Base-by-base conservation (phyloP, 2,888 invertebrate species). In the Emmelina monodactyla region DNA sequence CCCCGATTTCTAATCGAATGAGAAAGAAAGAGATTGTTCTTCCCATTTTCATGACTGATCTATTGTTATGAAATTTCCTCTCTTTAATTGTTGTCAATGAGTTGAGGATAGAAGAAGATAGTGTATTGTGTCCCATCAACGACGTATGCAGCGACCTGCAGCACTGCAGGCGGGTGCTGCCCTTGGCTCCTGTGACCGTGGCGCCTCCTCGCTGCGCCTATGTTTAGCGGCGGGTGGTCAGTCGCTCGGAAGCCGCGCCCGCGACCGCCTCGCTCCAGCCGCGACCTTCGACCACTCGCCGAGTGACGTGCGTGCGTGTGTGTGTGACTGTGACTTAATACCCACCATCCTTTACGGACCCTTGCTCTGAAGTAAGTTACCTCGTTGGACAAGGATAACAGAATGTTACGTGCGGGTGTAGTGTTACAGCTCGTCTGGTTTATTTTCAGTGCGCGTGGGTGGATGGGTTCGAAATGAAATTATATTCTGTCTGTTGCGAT, bases 221-320 rank as follows among this genome's bases (percentile, higher is more conserved):
- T 58, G 61, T 63, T 61, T 78, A 78, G 70, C 63, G 49, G 55
- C 44, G 55, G 51, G 46, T 47, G 49, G 58, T 48, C 73, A 81
- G 80, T 81, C 76, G 78, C 71, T 67, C 62, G 70, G 66, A 64
- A 66, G 67, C 75, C 69, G 75, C 71, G 76, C 58, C 56, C 68
- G 79, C 67, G 73, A 66, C 57, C 70, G 68, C 62, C 70, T 62
- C 69, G 70, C 70, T 55, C 57, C 63, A 66, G 70, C 69, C 72
- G 71, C 70, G 71, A 63, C 55, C 68, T 58, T 64, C 71, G 72
- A 73, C 75, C 75, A 73, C 75, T 72, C 68, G 62, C 43, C 53
- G 6, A 5, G 5, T 9, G 4, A 57, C 76, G 75, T 75, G 73
- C 75, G 73, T 69, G 78, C 73, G 73, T 69, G 71, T 75, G 75